Base-by-base conservation (phyloP, 2,888 invertebrate species). In the Conchocele bisecta region DNA sequence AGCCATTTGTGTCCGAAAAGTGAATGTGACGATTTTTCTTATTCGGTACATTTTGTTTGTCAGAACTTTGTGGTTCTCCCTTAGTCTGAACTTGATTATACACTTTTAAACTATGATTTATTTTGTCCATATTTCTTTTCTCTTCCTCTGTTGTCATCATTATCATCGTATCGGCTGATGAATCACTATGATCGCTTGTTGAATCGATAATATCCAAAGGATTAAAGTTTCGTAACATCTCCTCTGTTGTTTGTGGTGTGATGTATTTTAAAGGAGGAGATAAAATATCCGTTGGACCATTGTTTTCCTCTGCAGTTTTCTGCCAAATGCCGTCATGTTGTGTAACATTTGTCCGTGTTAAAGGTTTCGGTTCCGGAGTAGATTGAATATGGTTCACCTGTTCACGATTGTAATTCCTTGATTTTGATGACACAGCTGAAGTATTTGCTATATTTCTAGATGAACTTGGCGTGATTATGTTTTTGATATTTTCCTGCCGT, bases 81-180 rank as follows among this genome's bases (percentile, higher is more conserved):
- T 76, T 72, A 15, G 41, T 69, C 63, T 72, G 72, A 24, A 68
- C 37, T 15, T 69, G 73, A 35, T 81, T 79, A 65, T 75, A 84
- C 41, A 79, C 64, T 46, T 80, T 70, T 44, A 78, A 65, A 58
- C 80, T 86, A 44, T 76, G 79, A 33, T 78, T 70, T n/a, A 85
- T 82, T 57, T 74, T 75, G 51, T 82, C 79, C 50, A 80, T 69
- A 37, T 83, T 83, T 37, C 67, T 59, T 46, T 73, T 54, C 54
- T 81, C 81, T 60, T 86, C 84, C 24, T 79, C 85, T 1, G 82
- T 82, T 17, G 82, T 83, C 82, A 83, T 83, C 83, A 83, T 83
- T 17, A 82, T 83, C 83, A 83, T 85, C 2, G 81, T 82, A 63
- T 83, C 83, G 1, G 80, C 80, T 17, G 81, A 83, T 1, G 83